Conservation (phyloP, 1,140 invertebrate species). For the Gonioctena quinquepunctata region DNA sequence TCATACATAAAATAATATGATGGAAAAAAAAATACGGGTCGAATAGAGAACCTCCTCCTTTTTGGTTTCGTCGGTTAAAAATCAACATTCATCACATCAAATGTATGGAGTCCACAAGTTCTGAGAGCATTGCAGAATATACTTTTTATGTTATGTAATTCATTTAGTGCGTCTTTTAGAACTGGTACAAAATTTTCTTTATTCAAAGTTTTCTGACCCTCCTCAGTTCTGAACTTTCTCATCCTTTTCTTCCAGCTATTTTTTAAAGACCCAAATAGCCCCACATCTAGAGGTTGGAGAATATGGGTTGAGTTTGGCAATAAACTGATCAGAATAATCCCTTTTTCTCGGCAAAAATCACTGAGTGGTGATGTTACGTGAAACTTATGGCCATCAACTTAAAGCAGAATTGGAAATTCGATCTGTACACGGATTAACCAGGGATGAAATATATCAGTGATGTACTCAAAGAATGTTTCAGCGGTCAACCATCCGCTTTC, state of each 20-base stretch:
- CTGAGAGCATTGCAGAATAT: conserved; percentile 26
- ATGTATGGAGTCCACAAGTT: conserved; percentile 18
- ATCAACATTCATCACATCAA: neutral
- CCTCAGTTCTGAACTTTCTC: too few species aligned
- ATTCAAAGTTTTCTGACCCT: neutral
- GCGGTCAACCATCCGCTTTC: conserved; percentile 42
- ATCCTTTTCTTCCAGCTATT: conserved; percentile 37
- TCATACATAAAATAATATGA: too few species aligned
- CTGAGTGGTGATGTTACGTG: too few species aligned
- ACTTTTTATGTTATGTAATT: conserved; percentile 3
- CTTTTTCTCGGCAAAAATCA: too few species aligned
- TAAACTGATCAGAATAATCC: conserved; percentile 53
- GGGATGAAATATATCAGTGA: conserved; percentile 47
- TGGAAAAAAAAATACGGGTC: too few species aligned
- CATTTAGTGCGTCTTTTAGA: conserved; percentile 8
- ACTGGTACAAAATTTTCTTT: conserved; percentile 18
- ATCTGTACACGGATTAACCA: conserved; percentile 42
- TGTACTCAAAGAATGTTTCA: conserved; percentile 43
- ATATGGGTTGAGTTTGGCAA: conserved; percentile 57
- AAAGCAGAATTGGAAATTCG: conserved; percentile 48
- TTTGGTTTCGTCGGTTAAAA: too few species aligned
- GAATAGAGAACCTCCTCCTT: too few species aligned
- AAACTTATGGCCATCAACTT: too few species aligned
- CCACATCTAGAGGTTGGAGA: conserved; percentile 54
- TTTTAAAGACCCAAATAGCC: conserved; percentile 52